A percentile compares a stretch with the other conserved stretches of the same genome.
These are phyloP conservation scores for Plutella xylostella DNA, from an alignment of 2,888 invertebrate species.

Conservation along the genomic window DNA sequence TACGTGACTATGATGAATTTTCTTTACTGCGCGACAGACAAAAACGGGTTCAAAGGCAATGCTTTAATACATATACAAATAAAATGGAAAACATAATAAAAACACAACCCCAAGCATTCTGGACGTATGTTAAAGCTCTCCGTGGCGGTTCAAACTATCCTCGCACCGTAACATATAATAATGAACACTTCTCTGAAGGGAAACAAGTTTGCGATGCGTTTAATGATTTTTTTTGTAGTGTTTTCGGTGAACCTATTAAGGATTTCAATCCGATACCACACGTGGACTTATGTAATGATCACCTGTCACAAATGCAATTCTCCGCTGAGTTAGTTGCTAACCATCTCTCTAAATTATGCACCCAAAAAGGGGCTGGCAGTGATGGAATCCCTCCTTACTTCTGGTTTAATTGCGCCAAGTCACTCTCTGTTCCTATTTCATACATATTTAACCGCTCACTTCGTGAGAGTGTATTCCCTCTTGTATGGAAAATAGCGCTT, in stretches of 20 bases:
- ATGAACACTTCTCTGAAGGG: background rate
- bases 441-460: background rate
- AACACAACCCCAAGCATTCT: background rate
- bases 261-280: background rate
- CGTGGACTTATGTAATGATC: background rate
- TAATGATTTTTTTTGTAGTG: background rate
- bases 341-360: background rate
- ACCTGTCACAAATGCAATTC: background rate
- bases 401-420: background rate
- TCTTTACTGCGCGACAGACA: too few species aligned
- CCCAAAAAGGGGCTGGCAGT: background rate
- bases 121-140: background rate
- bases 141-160: constrained; percentile 1
- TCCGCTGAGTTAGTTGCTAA: background rate
- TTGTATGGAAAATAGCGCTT: background rate
- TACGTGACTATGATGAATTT: too few species aligned
- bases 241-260: background rate
- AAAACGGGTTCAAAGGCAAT: too few species aligned
- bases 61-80: too few species aligned
- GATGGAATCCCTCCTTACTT: background rate
- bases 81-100: too few species aligned
- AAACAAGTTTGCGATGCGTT: background rate
- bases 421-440: background rate
- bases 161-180: background rate
- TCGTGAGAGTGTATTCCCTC: background rate